Evolutionary conservation across 2,888 invertebrate genomes (phyloP), one percentile per base, ranked within the genome.

Genomic region (Dryobota labecula): DNA sequence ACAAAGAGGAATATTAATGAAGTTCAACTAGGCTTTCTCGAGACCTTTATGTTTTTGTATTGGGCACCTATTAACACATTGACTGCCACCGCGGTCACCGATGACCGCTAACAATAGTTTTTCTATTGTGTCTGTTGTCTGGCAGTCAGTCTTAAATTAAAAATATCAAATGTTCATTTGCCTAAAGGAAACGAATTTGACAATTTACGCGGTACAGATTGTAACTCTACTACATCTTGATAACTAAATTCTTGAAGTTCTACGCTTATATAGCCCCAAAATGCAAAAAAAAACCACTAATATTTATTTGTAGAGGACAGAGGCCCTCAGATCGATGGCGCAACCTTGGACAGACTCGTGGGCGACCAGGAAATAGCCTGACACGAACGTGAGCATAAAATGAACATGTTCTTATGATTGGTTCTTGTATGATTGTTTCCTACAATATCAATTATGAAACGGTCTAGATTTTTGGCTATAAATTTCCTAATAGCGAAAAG

Each of bases 251-350:
- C 24, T 41, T 9, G 13, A 70, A 41, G 7, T 30, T 7, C 8
- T 2, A 20, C 8, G 13, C 41, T 51, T 41, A 60, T 76, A 54
- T 13, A 41, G 15, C 0, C 27, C 11, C 24, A 36, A 36, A 38
- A 49, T 24, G 2, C 15, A 1, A 13, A 51, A 57, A 57, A 57
- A 18, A 36, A 6, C 0, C 8, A 38, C 15, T 53, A 6, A 56
- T 1, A 63, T 63, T 63, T 53, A 47, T 60, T 58, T 9, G 53
- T 63, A 72, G 83, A 80, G 87, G 87, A 62, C 68, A 73, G 86
- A 79, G 87, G 87, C 87, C 89, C 87, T 87, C 87, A 84, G 89
- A 92, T 92, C 91, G 90, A 93, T 91, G 92, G 87, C 88, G 91
- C 87, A 91, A 90, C 91, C 92, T 92, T 91, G 91, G 86, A 76